Conservation (phyloP, 2,888 invertebrate genomes). For the Emmelina monodactyla region DNA sequence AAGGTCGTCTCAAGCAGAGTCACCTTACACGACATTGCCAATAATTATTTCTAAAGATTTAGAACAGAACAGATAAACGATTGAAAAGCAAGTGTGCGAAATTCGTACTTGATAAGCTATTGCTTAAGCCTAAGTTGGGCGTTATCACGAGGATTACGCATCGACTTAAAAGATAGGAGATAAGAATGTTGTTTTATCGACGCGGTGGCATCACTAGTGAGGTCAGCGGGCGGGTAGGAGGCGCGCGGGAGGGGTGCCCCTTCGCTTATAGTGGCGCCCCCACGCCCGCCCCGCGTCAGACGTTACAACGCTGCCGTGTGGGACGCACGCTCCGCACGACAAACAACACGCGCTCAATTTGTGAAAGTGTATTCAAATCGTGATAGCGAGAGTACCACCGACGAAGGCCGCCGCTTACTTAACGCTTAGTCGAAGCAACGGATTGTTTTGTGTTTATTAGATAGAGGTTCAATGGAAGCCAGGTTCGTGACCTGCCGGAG, state of each 20-base stretch:
- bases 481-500: slow-evolving; percentile 66
- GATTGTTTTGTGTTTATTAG: slow-evolving; percentile 41
- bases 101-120: no score
- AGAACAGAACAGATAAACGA: no score
- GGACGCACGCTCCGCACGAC: slow-evolving; percentile 28
- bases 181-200: no score
- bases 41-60: no score
- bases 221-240: slow-evolving; percentile 24
- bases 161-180: no score
- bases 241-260: slow-evolving; percentile 16
- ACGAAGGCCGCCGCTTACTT: slow-evolving; percentile 26
- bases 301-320: slow-evolving; percentile 40
- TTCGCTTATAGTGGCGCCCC: slow-evolving; percentile 37
- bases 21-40: no score
- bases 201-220: slow-evolving; percentile 46
- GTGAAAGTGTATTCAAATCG: slow-evolving; percentile 57
- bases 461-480: slow-evolving; percentile 64
- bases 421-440: slow-evolving; percentile 26
- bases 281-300: slow-evolving; percentile 59
- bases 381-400: slow-evolving; percentile 50
- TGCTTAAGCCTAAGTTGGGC: no score
- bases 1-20: no score
- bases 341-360: slow-evolving; percentile 52
- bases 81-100: no score
- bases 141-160: no score